A percentile compares a stretch with the other conserved stretches of the same genome.
Evolutionary conservation across 2,888 invertebrate genomes (phyloP).

Genomic region (Phaonia tiefii): DNA sequence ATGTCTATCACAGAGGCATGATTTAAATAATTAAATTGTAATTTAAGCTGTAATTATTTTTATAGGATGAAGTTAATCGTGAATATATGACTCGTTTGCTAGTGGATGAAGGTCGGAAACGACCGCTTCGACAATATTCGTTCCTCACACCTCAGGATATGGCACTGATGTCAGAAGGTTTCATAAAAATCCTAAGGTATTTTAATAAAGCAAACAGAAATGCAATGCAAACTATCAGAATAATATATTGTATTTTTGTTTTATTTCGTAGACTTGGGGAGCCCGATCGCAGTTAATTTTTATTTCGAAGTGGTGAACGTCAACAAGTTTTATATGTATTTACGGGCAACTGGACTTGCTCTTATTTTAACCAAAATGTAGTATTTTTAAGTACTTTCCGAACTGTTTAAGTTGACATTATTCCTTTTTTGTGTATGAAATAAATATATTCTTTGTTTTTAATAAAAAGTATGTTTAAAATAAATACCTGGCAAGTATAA

Average conservation of each 20-base stretch:
- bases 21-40: too few relatives aligned
- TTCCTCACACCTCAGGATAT: conserved; percentile 94
- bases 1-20: too few relatives aligned
- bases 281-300: conserved; percentile 57
- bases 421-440: too few relatives aligned
- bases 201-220: conserved; percentile 50
- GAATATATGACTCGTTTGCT: conserved; percentile 89
- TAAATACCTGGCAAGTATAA: too few relatives aligned
- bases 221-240: too few relatives aligned
- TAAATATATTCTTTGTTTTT: too few relatives aligned
- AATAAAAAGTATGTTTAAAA: too few relatives aligned
- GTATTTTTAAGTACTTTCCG: too few relatives aligned
- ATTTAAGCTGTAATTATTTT: conserved; percentile 39
- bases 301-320: neutral
- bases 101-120: conserved; percentile 86
- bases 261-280: conserved; percentile 54
- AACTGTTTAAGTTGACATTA: too few relatives aligned
- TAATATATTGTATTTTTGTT: conserved; percentile 40
- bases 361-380: neutral
- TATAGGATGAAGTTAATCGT: conserved; percentile 91
- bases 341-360: conserved; percentile 48
- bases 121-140: conserved; percentile 88
- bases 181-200: conserved; percentile 84
- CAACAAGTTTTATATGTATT: neutral
- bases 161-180: conserved; percentile 81